Percentiles rank a stretch among this genome's conserved stretches.
These are phyloP conservation scores for Danaus melanippus DNA, from an alignment of 1,140 invertebrate genomes.

Conservation along the genomic window DNA sequence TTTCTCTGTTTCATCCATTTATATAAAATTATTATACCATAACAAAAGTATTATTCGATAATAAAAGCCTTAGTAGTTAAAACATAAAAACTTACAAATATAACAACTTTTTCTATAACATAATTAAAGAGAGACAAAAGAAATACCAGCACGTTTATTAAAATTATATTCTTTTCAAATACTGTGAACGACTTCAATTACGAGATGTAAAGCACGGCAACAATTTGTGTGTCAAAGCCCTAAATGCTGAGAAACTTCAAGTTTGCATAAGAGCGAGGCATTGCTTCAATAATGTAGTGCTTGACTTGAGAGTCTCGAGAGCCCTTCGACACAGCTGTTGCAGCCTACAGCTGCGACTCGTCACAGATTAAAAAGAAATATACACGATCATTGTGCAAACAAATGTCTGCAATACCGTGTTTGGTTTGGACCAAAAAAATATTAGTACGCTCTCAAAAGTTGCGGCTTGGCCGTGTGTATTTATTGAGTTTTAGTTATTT, in stretches of 20 bases:
- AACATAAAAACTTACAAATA: background rate
- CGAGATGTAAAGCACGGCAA: slow-evolving; percentile 13
- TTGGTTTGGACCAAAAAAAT: slow-evolving; percentile 42
- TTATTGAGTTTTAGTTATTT: background rate
- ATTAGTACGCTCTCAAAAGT: slow-evolving; percentile 47
- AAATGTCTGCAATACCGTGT: slow-evolving; percentile 49
- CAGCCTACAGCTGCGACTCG: slow-evolving; percentile 47
- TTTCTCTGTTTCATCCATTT: no score
- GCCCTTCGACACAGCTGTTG: slow-evolving; percentile 43
- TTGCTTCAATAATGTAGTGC: slow-evolving; percentile 40
- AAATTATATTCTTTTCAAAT: slow-evolving; percentile 13
- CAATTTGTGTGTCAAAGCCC: slow-evolving; percentile 34
- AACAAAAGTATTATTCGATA: background rate
- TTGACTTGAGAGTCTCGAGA: slow-evolving; percentile 39
- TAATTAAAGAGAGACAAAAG: slow-evolving; percentile 7
- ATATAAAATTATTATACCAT: no score
- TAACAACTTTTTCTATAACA: slow-evolving; percentile 1
- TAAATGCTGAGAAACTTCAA: slow-evolving; percentile 38
- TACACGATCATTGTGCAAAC: slow-evolving; percentile 56
- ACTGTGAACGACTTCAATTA: slow-evolving; percentile 15
- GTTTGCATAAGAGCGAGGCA: slow-evolving; percentile 38
- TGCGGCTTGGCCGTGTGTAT: slow-evolving; percentile 24
- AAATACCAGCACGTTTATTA: slow-evolving; percentile 9
- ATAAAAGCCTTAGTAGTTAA: slow-evolving; percentile 1
- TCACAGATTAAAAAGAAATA: slow-evolving; percentile 58